Evolutionary conservation across 2,797 vertebrate species (phyloP).

Genomic region (Cirrhinus molitorella): DNA sequence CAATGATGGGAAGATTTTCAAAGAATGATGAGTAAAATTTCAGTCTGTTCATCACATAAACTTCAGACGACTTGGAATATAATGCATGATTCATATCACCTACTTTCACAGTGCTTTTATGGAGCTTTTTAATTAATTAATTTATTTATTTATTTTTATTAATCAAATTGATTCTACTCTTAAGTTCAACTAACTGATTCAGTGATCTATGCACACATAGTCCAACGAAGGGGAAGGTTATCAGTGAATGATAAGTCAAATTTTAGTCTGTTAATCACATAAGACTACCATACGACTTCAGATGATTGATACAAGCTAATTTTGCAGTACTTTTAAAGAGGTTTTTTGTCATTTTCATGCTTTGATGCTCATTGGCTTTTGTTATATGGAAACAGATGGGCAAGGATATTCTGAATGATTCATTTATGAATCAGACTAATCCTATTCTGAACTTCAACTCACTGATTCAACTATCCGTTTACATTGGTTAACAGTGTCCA

Average conservation of each 20-base stretch:
- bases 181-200: background rate
- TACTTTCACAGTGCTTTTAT: background rate
- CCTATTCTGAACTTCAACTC: background rate
- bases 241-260: background rate
- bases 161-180: background rate
- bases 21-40: background rate
- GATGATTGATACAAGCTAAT: background rate
- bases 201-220: background rate
- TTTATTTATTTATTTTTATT: accelerated
- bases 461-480: background rate
- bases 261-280: background rate
- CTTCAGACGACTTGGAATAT: background rate
- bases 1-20: background rate
- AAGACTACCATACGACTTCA: background rate
- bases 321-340: background rate
- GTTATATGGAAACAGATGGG: background rate
- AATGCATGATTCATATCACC: background rate
- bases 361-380: background rate
- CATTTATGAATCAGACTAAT: background rate
- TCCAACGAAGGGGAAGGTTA: background rate
- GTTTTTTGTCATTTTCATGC: background rate
- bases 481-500: background rate
- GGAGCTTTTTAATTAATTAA: too few relatives aligned
- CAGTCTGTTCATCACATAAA: background rate
- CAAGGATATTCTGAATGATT: background rate